Evolutionary conservation across 2,888 invertebrate species (phyloP).

Genomic region (Pyrgus malvae): DNA sequence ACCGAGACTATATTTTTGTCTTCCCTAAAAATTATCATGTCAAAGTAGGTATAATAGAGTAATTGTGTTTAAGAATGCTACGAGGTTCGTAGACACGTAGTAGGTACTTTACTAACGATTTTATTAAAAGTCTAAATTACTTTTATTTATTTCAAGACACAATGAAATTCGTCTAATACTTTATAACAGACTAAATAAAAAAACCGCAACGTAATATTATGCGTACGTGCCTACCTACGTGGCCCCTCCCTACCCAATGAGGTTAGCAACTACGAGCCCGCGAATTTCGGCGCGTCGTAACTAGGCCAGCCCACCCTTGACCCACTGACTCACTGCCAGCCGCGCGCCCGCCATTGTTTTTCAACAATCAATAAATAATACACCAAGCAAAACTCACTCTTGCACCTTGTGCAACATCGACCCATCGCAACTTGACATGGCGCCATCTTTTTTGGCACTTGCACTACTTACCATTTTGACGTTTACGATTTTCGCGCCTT

Average conservation of each 20-base stretch:
- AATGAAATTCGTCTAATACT: no score
- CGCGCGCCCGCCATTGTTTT: constrained; percentile 76
- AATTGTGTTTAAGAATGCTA: no score
- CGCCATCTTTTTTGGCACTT: constrained; percentile 41
- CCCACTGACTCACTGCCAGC: constrained; percentile 79
- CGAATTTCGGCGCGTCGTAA: constrained; percentile 78
- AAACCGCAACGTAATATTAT: neutral
- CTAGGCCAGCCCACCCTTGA: constrained; percentile 77
- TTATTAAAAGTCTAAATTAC: no score
- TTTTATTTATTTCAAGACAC: no score
- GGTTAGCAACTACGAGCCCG: constrained; percentile 73
- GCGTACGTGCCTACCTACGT: constrained; percentile 30
- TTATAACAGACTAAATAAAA: neutral
- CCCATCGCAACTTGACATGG: constrained; percentile 47
- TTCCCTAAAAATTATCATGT: no score
- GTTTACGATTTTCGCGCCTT: constrained; percentile 1
- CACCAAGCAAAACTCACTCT: constrained; percentile 67
- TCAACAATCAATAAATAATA: constrained; percentile 81
- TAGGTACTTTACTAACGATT: no score
- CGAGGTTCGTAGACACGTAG: no score
- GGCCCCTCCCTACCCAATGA: constrained; percentile 53
- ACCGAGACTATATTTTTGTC: no score
- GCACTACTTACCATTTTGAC: constrained; percentile 43
- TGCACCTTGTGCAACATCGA: constrained; percentile 65
- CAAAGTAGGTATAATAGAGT: no score